phyloP scores from a whole-genome alignment of 2,113 vertebrate genomes.

The Uropsilus gracilis region DNA sequence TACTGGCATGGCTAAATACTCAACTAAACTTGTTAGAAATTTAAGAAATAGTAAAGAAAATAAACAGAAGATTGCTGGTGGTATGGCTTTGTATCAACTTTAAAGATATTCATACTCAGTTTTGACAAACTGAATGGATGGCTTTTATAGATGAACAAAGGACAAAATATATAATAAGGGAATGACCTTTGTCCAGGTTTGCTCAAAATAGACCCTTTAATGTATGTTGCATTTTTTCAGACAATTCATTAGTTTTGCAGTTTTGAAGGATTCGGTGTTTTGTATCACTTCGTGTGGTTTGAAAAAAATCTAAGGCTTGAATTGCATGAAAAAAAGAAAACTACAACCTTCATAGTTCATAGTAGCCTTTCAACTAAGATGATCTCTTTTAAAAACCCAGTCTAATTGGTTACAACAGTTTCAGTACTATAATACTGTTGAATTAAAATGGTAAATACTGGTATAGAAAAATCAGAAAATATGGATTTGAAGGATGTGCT shows the following conservation, averaged over 20 bases:
- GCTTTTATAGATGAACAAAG: not conserved
- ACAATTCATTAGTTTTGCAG: not conserved
- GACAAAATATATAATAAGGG: not conserved
- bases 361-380: not conserved
- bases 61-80: not conserved
- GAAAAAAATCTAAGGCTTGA: not conserved
- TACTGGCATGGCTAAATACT: not conserved
- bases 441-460: not conserved
- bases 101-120: not conserved
- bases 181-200: not conserved
- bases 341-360: not conserved
- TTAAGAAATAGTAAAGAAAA: not conserved
- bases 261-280: not conserved
- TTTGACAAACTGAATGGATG: not conserved
- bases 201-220: not conserved
- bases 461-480: not conserved
- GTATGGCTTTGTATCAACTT: not conserved
- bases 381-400: not conserved
- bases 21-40: not conserved
- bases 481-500: not conserved
- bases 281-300: not conserved
- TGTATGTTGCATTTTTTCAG: not conserved
- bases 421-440: not conserved
- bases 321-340: constrained; percentile 1
- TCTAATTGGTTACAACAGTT: not conserved